phyloP scores from a whole-genome alignment of 2,797 vertebrate genomes.

The Harpagifer antarcticus region DNA sequence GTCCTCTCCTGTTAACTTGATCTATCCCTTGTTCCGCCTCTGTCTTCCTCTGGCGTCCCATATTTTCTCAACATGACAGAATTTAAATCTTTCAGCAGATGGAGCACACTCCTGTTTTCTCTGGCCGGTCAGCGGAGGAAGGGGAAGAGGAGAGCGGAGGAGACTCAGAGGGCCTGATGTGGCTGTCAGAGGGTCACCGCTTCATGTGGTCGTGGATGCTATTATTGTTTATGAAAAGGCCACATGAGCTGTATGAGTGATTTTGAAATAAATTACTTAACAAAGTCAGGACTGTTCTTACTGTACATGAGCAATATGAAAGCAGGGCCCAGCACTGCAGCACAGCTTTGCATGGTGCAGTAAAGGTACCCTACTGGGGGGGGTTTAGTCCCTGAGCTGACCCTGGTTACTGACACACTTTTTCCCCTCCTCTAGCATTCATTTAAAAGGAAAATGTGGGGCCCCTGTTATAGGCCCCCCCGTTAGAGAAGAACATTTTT shows the following conservation, averaged over 20 bases:
- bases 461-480: slow-evolving; percentile 65
- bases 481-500: slow-evolving; percentile 67
- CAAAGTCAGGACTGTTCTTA: not conserved
- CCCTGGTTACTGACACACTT: slow-evolving; percentile 70
- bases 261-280: not conserved
- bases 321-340: not conserved
- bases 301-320: not conserved
- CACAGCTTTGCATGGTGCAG: slow-evolving; percentile 21
- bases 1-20: slow-evolving; percentile 77
- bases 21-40: slow-evolving; percentile 78
- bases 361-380: slow-evolving; percentile 31
- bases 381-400: slow-evolving; percentile 68
- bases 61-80: slow-evolving; percentile 85
- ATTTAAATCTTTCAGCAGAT: slow-evolving; percentile 86
- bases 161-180: slow-evolving; percentile 41
- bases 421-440: slow-evolving; percentile 63
- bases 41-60: slow-evolving; percentile 77
- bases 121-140: slow-evolving; percentile 71
- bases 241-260: not conserved
- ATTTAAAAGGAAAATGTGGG: slow-evolving; percentile 76
- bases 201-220: not conserved
- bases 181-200: slow-evolving; percentile 20
- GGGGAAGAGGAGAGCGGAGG: slow-evolving; percentile 54
- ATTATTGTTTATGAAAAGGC: not conserved
- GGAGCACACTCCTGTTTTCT: slow-evolving; percentile 82